Conservation (phyloP, 2,797 vertebrate genomes). For the Anableps anableps region DNA sequence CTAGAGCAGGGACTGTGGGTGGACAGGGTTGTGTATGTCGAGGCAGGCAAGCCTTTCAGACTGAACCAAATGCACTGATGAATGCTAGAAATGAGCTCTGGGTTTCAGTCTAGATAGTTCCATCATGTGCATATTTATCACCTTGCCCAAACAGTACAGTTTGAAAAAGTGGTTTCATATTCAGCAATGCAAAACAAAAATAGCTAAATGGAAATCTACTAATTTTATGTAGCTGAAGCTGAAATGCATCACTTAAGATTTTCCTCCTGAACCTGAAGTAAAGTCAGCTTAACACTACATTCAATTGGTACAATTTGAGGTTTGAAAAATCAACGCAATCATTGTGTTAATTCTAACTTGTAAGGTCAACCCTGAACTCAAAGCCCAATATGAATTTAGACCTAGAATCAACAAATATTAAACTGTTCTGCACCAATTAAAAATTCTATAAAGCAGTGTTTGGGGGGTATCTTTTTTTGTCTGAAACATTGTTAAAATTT, state of each 20-base stretch:
- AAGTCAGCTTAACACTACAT: neutral
- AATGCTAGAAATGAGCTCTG: conserved; percentile 61
- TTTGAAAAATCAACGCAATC: neutral
- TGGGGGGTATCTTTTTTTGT: too few species aligned
- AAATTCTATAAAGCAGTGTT: too few species aligned
- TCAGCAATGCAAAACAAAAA: neutral
- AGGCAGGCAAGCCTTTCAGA: conserved; percentile 37
- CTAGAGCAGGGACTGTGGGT: conserved; percentile 38
- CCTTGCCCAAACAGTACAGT: conserved; percentile 20
- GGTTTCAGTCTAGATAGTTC: conserved; percentile 16
- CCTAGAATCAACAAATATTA: neutral
- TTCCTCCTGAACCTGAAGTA: neutral
- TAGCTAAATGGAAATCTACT: neutral
- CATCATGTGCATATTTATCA: conserved; percentile 45
- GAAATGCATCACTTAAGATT: neutral
- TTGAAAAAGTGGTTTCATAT: conserved; percentile 15
- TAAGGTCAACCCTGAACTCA: neutral
- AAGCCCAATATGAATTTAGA: neutral
- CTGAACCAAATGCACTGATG: conserved; percentile 61
- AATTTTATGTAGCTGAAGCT: neutral
- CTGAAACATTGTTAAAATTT: too few species aligned
- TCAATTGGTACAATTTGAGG: neutral
- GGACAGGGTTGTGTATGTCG: conserved; percentile 11
- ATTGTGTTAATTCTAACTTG: neutral
- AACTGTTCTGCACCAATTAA: too few species aligned